phyloP scores from a whole-genome alignment of 1,140 invertebrate species.

The Rhagoletis pomonella region DNA sequence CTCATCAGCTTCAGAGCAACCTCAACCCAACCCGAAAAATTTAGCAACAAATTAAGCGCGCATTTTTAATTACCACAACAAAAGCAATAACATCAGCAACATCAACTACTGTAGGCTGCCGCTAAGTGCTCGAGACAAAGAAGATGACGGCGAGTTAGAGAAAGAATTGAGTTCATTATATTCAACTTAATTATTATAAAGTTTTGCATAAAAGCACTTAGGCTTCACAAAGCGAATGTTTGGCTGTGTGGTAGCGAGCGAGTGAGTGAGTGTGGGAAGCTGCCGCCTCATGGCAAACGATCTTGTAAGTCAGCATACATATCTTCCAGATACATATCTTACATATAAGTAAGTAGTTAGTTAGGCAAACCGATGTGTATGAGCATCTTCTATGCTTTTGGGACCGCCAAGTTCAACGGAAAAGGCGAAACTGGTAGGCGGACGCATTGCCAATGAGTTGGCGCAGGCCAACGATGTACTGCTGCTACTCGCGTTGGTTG shows the following conservation, averaged over 20 bases:
- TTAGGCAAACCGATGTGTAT: not conserved
- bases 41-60: constrained; percentile 44
- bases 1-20: not conserved
- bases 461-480: constrained; percentile 26
- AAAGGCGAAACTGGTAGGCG: not conserved
- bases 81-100: constrained; percentile 9
- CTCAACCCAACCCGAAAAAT: constrained; percentile 44
- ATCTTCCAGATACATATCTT: not conserved
- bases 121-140: constrained; percentile 18
- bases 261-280: not conserved
- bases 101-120: not conserved
- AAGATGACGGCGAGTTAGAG: not conserved
- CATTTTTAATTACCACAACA: constrained; percentile 47
- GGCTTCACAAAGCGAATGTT: not conserved
- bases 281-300: not conserved
- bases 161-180: constrained; percentile 51
- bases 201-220: constrained; percentile 45
- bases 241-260: not conserved
- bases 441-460: constrained; percentile 37
- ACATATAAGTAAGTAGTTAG: not conserved
- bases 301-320: constrained; percentile 40
- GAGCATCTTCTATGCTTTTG: constrained; percentile 1
- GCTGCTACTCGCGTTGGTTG: not conserved
- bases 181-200: constrained; percentile 47
- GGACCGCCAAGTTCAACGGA: not conserved